These are phyloP conservation scores for Philantomba maxwellii DNA, from an alignment of 2,113 vertebrate species.

Conservation along the genomic window DNA sequence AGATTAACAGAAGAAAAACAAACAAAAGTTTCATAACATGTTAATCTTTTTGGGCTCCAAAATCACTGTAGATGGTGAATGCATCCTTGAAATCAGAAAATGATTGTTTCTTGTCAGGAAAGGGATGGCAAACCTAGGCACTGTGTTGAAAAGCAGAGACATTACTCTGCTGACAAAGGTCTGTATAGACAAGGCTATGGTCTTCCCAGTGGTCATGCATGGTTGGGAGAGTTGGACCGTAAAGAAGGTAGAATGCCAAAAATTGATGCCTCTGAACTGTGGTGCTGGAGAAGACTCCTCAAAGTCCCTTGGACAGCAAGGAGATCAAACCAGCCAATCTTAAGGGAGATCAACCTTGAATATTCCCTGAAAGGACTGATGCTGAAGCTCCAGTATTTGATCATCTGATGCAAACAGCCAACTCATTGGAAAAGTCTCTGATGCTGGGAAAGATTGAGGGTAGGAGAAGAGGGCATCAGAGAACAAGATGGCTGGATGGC, in stretches of 20 bases:
- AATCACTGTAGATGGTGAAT: rapidly evolving
- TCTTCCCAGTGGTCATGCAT: background rate
- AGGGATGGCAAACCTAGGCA: background rate
- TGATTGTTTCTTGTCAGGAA: background rate
- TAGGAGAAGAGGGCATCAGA: background rate
- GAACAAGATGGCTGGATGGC: background rate
- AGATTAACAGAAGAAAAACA: background rate
- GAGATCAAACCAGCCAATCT: background rate
- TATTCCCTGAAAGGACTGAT: background rate
- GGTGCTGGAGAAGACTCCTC: background rate
- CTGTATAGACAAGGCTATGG: background rate
- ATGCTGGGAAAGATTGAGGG: background rate
- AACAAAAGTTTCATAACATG: background rate
- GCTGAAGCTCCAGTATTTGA: background rate
- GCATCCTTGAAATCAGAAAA: background rate
- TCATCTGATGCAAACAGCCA: background rate
- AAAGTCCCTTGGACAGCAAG: background rate
- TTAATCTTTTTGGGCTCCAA: background rate
- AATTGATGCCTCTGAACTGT: background rate
- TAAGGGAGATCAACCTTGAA: background rate
- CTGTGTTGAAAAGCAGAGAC: background rate
- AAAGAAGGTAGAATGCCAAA: background rate
- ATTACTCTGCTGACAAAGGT: background rate
- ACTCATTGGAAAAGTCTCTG: background rate
- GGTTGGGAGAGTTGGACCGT: background rate